phyloP scores from a whole-genome alignment of 2,888 invertebrate genomes.

The Xestobium rufovillosum region DNA sequence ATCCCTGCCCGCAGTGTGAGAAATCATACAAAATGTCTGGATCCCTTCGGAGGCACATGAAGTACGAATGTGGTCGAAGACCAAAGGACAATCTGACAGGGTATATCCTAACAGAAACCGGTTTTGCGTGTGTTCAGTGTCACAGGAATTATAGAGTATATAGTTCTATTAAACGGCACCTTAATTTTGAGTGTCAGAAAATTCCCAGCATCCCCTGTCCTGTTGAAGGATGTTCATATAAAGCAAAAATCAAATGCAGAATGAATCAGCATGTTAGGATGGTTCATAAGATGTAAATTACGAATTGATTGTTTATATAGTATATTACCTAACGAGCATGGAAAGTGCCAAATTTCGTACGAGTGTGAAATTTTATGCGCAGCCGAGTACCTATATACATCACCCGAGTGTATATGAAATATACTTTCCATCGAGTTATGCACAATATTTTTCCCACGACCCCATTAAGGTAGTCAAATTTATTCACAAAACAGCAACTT shows the following conservation, averaged over 20 bases:
- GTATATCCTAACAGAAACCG: slow-evolving; percentile 20
- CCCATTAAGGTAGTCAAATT: too few species aligned
- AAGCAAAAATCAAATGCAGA: slow-evolving; percentile 29
- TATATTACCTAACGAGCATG: too few species aligned
- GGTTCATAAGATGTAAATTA: neutral
- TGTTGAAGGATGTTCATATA: slow-evolving; percentile 34
- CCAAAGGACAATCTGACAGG: slow-evolving; percentile 35
- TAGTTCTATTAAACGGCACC: slow-evolving; percentile 12
- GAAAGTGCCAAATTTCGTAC: too few species aligned
- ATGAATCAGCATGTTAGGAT: slow-evolving; percentile 18
- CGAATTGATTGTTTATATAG: slow-evolving; percentile 1
- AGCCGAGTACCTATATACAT: too few species aligned
- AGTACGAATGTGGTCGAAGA: slow-evolving; percentile 39
- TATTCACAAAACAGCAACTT: too few species aligned
- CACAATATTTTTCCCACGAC: too few species aligned
- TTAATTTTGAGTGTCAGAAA: slow-evolving; percentile 27
- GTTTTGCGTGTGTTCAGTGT: slow-evolving; percentile 23
- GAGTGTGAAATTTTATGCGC: too few species aligned
- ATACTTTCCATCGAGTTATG: too few species aligned
- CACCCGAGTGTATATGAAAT: too few species aligned
- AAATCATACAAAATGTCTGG: slow-evolving; percentile 26
- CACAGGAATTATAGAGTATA: slow-evolving; percentile 19
- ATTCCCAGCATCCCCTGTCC: slow-evolving; percentile 29
- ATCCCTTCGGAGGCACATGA: slow-evolving; percentile 33
- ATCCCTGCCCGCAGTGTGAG: slow-evolving; percentile 26